phyloP scores from a whole-genome alignment of 2,113 vertebrate species.

The Grammomys surdaster region DNA sequence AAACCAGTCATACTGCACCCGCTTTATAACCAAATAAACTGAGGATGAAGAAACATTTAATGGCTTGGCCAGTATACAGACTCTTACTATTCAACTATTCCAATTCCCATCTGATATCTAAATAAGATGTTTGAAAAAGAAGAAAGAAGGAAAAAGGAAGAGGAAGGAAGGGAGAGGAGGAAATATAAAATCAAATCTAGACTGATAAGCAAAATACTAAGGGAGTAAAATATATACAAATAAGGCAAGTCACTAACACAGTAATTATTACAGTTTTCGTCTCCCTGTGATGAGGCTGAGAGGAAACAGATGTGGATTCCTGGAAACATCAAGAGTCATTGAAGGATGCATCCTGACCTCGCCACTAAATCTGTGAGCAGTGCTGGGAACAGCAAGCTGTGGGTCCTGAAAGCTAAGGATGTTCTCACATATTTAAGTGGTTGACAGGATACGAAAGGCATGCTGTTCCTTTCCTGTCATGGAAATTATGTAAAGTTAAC shows the following conservation, averaged over 20 bases:
- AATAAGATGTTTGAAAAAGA: not conserved
- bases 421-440: not conserved
- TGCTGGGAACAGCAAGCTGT: not conserved
- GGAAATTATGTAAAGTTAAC: not conserved
- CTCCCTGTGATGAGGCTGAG: not conserved
- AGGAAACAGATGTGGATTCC: constrained; percentile 9
- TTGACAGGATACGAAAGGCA: not conserved
- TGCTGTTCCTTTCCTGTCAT: not conserved
- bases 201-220: not conserved
- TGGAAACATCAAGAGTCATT: not conserved
- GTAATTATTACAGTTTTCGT: not conserved
- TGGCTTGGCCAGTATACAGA: not conserved
- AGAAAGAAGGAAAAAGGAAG: too few species aligned
- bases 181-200: not conserved
- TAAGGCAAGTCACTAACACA: not conserved
- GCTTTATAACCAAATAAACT: not conserved
- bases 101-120: not conserved
- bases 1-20: not conserved
- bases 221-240: not conserved
- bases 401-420: not conserved
- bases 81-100: not conserved
- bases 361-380: not conserved
- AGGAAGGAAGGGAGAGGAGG: not conserved
- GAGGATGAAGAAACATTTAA: not conserved
- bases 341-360: not conserved